These are phyloP conservation scores for Drosophila sordidapex DNA, from an alignment of 2,888 invertebrate genomes.

Conservation along the genomic window DNA sequence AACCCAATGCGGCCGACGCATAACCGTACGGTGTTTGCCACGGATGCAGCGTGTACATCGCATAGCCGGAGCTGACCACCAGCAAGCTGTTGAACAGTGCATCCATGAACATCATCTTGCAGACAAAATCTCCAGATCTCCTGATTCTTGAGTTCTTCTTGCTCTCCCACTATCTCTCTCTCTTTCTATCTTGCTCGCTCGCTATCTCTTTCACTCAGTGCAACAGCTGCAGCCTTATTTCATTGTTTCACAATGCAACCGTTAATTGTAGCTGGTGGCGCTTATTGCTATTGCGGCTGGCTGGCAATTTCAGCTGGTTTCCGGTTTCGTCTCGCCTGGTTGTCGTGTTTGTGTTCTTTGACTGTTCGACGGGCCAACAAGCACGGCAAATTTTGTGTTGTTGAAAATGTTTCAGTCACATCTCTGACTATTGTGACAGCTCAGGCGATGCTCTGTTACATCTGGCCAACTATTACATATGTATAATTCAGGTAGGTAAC, in stretches of 20 bases:
- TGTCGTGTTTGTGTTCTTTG: conserved; percentile 14
- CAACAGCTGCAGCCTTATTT: background rate
- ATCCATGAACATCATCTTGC: conserved; percentile 62
- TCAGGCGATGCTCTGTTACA: conserved; percentile 6
- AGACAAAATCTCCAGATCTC: background rate
- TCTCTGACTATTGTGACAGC: conserved; percentile 47
- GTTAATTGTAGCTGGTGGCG: conserved; percentile 1
- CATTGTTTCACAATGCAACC: background rate
- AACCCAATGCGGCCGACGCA: conserved; percentile 66
- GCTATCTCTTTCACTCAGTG: background rate
- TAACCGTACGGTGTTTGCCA: conserved; percentile 71
- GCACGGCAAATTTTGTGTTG: conserved; percentile 56
- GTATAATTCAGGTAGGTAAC: background rate
- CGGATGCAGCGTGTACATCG: conserved; percentile 67
- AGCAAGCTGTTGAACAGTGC: conserved; percentile 71
- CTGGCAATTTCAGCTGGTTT: background rate
- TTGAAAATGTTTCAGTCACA: conserved; percentile 34
- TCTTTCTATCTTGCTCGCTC: background rate
- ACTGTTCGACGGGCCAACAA: conserved; percentile 23
- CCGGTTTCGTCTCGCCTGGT: background rate
- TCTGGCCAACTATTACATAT: background rate
- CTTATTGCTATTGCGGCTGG: background rate
- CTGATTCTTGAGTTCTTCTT: background rate
- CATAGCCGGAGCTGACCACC: conserved; percentile 74
- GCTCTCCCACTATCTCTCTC: background rate